Conservation (phyloP, 2,888 invertebrate species). For the Lasioglossum lativentre region DNA sequence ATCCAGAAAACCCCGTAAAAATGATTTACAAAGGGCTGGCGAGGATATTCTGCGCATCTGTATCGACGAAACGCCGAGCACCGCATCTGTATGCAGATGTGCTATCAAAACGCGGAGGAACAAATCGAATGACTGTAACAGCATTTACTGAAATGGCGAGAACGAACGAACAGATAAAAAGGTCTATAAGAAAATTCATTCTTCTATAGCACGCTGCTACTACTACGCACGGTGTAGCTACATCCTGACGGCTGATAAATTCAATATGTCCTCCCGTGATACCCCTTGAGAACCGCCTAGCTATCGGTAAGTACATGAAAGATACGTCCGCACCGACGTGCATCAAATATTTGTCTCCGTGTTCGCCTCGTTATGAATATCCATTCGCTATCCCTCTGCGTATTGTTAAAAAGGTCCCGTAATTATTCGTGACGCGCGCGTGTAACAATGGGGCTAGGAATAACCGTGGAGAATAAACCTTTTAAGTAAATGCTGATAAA, state of each 20-base stretch:
- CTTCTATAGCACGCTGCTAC: conserved; percentile 38
- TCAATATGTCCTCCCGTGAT: conserved; percentile 65
- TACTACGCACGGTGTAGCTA: conserved; percentile 27
- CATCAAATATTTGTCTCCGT: conserved; percentile 47
- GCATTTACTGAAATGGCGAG: conserved; percentile 53
- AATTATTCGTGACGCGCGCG: neutral
- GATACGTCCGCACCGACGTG: conserved; percentile 49
- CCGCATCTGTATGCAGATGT: neutral
- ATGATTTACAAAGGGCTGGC: neutral
- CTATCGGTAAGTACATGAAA: conserved; percentile 45
- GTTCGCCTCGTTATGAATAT: neutral
- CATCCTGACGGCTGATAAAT: conserved; percentile 62
- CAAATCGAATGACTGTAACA: conserved; percentile 74
- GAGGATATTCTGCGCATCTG: neutral
- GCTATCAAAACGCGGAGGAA: conserved; percentile 56
- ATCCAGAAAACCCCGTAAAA: neutral
- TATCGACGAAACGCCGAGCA: neutral
- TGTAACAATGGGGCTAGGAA: neutral
- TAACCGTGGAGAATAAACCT: neutral
- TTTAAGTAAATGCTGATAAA: neutral
- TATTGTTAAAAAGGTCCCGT: neutral
- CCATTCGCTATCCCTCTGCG: neutral
- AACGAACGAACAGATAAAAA: conserved; percentile 9
- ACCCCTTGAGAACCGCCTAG: conserved; percentile 44
- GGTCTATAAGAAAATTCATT: conserved; percentile 68